Percentiles rank a stretch among this genome's conserved stretches.
These are phyloP conservation scores for Chitala chitala DNA, from an alignment of 2,113 vertebrate species.

Conservation along the genomic window DNA sequence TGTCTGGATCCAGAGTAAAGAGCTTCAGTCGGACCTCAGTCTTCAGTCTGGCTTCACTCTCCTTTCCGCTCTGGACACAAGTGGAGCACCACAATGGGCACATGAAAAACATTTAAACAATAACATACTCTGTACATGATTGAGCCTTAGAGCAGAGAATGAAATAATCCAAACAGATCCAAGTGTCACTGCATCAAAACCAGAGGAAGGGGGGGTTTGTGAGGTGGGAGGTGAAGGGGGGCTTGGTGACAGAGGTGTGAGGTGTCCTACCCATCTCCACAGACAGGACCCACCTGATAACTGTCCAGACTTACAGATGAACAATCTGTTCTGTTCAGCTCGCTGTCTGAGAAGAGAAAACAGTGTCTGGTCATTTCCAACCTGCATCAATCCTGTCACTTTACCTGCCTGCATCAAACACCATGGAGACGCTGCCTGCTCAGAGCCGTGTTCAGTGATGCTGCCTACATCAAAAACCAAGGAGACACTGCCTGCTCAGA, in stretches of 20 bases:
- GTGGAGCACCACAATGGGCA: background rate
- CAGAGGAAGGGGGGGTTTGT: background rate
- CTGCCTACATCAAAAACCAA: no score
- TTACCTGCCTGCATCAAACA: background rate
- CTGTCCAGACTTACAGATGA: constrained; percentile 79
- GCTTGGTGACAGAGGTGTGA: background rate
- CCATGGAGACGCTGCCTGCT: background rate
- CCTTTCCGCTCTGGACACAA: constrained; percentile 72
- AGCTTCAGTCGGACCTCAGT: constrained; percentile 89
- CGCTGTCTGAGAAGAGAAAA: constrained; percentile 72
- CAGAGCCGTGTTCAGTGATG: background rate
- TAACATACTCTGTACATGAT: background rate
- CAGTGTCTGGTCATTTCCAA: constrained; percentile 2
- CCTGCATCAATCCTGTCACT: background rate
- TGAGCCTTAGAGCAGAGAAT: no score
- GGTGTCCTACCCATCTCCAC: background rate
- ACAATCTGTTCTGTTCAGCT: constrained; percentile 79
- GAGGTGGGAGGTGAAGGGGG: background rate
- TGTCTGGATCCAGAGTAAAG: constrained; percentile 89
- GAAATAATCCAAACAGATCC: no score
- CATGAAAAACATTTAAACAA: background rate
- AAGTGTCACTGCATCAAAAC: background rate
- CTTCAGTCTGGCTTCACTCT: constrained; percentile 84
- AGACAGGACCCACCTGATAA: constrained; percentile 66
- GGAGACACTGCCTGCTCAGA: no score